These are phyloP conservation scores for Gisinianus flammeolus DNA, from an alignment of 2,888 invertebrate genomes.

Conservation along the genomic window DNA sequence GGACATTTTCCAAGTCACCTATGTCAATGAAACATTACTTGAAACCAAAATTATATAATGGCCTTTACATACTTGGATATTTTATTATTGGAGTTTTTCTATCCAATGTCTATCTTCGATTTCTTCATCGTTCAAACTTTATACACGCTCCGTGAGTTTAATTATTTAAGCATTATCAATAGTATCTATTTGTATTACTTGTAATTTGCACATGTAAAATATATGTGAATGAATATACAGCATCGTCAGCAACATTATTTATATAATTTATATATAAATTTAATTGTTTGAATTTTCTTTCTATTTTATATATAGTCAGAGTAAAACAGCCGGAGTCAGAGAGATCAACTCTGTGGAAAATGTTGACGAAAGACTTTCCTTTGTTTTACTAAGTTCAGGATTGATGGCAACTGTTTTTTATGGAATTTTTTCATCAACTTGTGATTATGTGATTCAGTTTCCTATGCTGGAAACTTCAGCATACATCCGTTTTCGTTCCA, in stretches of 20 bases:
- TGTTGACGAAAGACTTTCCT: constrained; percentile 29
- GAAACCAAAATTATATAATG: neutral
- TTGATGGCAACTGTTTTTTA: constrained; percentile 15
- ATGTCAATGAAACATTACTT: constrained; percentile 10
- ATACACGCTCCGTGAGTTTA: neutral
- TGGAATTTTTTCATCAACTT: constrained; percentile 7
- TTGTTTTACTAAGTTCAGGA: constrained; percentile 35
- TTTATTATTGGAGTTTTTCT: constrained; percentile 17
- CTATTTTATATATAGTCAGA: too few species aligned
- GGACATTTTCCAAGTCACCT: neutral
- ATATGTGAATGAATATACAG: neutral
- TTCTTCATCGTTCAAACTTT: constrained; percentile 19
- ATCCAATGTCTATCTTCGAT: constrained; percentile 20
- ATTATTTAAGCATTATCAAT: neutral
- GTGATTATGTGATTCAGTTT: constrained; percentile 27
- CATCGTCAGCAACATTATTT: too few species aligned
- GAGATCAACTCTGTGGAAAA: neutral
- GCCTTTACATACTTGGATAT: neutral
- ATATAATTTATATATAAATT: too few species aligned
- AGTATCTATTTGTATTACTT: neutral
- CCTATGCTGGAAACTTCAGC: constrained; percentile 27
- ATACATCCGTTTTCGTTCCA: constrained; percentile 16
- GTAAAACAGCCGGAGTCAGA: neutral
- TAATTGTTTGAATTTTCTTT: too few species aligned
- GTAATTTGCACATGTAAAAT: neutral